A percentile compares a stretch with the other conserved stretches of the same genome.
These are phyloP conservation scores for Galerucella nymphaeae DNA, from an alignment of 2,888 invertebrate species.

Conservation along the genomic window DNA sequence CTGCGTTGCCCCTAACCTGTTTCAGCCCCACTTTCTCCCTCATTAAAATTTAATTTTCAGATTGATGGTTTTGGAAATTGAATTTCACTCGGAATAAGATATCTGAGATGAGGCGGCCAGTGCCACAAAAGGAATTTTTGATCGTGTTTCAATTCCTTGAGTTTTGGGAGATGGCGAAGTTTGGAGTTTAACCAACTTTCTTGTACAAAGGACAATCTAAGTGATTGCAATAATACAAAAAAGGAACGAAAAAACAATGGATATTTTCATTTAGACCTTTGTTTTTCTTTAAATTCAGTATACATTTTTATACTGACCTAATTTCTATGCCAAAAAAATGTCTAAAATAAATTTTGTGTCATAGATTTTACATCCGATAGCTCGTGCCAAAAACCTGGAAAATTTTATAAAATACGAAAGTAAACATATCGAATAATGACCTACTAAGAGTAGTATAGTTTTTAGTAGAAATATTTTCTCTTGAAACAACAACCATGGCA, in stretches of 20 bases:
- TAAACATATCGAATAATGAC: conserved; percentile 3
- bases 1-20: neutral
- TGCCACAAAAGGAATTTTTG: conserved; percentile 36
- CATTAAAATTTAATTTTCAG: conserved; percentile 41
- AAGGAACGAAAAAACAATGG: no score
- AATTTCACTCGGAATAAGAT: conserved; percentile 40
- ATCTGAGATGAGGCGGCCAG: conserved; percentile 31
- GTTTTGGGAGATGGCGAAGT: conserved; percentile 7
- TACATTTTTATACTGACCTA: neutral
- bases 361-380: neutral
- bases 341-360: neutral
- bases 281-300: neutral
- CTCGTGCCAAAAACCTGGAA: neutral
- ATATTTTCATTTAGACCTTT: no score
- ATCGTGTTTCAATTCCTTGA: conserved; percentile 20
- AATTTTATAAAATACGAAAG: neutral
- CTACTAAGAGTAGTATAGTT: neutral
- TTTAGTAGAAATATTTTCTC: no score
- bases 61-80: conserved; percentile 45
- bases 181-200: neutral
- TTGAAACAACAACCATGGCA: no score
- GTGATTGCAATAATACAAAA: no score
- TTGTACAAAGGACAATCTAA: neutral
- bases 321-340: neutral
- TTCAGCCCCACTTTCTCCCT: conserved; percentile 15